A percentile compares a stretch with the other conserved stretches of the same genome.
Evolutionary conservation across 2,113 vertebrate species (phyloP).

Genomic region (Nothoprocta pentlandii): DNA sequence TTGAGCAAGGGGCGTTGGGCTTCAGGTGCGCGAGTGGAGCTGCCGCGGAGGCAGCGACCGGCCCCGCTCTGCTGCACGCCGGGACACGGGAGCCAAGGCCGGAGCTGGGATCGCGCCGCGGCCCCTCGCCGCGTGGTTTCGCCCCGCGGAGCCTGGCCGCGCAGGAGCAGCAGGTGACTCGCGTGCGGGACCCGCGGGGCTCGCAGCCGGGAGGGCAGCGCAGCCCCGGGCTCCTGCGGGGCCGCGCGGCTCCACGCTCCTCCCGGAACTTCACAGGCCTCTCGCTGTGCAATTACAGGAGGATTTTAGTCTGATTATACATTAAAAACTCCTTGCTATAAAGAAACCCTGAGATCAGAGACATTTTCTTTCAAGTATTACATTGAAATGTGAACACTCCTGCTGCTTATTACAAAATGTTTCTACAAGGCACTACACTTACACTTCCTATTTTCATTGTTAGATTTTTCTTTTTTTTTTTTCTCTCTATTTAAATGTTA

Average conservation of each 20-base stretch:
- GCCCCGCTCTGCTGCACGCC: no score
- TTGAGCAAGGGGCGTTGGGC: no score
- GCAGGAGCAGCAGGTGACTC: no score
- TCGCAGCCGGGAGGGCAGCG: no score
- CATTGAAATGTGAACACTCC: neutral
- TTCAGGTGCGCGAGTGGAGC: no score
- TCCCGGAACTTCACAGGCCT: conserved; percentile 5
- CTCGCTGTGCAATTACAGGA: conserved; percentile 60
- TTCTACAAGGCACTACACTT: neutral
- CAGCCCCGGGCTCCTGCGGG: neutral
- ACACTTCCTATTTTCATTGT: neutral
- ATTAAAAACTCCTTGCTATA: conserved; percentile 26
- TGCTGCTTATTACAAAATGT: conserved; percentile 43
- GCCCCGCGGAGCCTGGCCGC: no score
- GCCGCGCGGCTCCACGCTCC: neutral
- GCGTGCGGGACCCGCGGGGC: no score
- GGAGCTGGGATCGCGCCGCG: no score
- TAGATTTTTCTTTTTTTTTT: neutral
- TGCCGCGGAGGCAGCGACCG: no score
- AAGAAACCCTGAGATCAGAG: conserved; percentile 57
- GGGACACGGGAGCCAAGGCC: no score
- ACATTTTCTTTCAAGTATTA: conserved; percentile 4
- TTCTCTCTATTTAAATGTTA: neutral
- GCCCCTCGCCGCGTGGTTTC: no score
- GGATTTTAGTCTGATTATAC: conserved; percentile 37